Base-by-base conservation (phyloP, 2,888 invertebrate genomes). In the Endomychus coccineus region DNA sequence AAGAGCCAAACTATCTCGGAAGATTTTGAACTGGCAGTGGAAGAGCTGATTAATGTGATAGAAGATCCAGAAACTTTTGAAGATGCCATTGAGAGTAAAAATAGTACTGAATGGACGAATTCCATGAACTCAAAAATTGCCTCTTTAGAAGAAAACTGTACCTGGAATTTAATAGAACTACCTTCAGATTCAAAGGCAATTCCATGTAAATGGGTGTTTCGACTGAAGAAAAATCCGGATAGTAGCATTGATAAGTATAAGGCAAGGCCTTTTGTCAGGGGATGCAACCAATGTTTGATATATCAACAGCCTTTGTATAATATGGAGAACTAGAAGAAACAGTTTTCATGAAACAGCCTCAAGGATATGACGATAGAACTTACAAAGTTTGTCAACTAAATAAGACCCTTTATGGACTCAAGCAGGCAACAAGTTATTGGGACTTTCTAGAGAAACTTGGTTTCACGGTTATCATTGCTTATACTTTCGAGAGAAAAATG, bases 371-470 rank as follows among this genome's bases (percentile, higher is more conserved):
- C 9, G 52, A 58, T 40, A 52, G 50, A 15, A 38, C 50, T 2
- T 31, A 30, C 4, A 24, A 35, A 14, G 57, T 59, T 3, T 64
- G 61, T 37, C 44, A 49, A 23, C 41, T 64, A 7, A 46, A 47
- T n/a, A 49, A 45, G 37, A 54, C 56, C 31, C 25, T 64, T 13
- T 62, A 64, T 46, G 61, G 62, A 6, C 45, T 64, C 2, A 61
- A 60, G 34, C 61, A 63, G 42, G 50, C 58, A 9, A n/a, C n/a
- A n/a, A n/a, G n/a, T n/a, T n/a, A n/a, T n/a, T n/a, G n/a, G n/a
- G n/a, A n/a, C n/a, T n/a, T n/a, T n/a, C n/a, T n/a, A n/a, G n/a
- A n/a, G n/a, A n/a, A n/a, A 30, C 50, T 50, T n/a, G n/a, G n/a
- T n/a, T n/a, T n/a, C n/a, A n/a, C n/a, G n/a, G n/a, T n/a, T n/a